Base-by-base conservation (phyloP, 2,113 vertebrate genomes). In the Upupa epops region DNA sequence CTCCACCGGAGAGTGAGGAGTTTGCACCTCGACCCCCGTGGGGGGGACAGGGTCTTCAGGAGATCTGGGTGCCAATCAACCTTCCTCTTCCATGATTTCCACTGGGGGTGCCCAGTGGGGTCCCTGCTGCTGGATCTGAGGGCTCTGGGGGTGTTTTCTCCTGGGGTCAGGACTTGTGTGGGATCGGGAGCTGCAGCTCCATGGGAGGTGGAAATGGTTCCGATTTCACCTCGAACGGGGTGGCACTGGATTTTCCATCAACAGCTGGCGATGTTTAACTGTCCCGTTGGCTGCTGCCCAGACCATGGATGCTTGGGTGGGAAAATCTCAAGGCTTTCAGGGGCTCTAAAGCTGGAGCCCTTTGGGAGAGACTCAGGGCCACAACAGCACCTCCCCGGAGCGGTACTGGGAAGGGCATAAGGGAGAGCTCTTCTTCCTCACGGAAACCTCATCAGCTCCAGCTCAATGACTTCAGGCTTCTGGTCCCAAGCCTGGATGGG, bases 1-100 rank as follows among this genome's bases (percentile, higher is more conserved):
- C 14, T 1, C 0, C 0, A 1, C 0, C 1, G 1, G 40, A 31
- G 74, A 45, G 17, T 26, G 3, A 0, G 2, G 1, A 63, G 17
- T 60, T 26, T 14, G 26, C 59, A n/a, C 66, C 37, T 34, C 0
- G 14, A 8, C 11, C 45, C 2, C 6, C 0, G 0, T 2, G 16
- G 29, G 0, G 5, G 54, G 17, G 45, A 46, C 59, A 11, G 84
- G 45, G 22, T 10, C 5, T 65, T 26, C 24, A 5, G 0, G 2
- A 34, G 49, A 25, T 55, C 11, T 54, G 7, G 68, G 46, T 0
- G 11, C 37, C 34, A 69, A 3, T 42, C 40, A 42, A 15, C 40
- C 40, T 42, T 42, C 40, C 40, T 42, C 40, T 42, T 42, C 40
- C 40, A 42, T 42, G 40, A 42, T 15, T 11, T 7, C 68, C 19